A percentile compares a stretch with the other conserved stretches of the same genome.
Conservation (phyloP, 2,888 invertebrate genomes). For the Sarcophaga variegata region DNA sequence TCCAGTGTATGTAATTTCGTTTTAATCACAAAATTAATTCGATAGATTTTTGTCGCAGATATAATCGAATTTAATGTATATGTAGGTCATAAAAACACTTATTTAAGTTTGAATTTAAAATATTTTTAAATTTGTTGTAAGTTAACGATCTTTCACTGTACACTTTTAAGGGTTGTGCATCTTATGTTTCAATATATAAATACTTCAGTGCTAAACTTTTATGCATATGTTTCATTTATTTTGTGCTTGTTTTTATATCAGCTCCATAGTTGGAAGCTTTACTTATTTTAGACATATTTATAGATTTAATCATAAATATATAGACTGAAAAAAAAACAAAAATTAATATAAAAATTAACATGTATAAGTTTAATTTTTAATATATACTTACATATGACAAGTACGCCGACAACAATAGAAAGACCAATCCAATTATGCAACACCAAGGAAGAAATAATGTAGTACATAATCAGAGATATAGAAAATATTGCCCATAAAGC, state of each 20-base stretch:
- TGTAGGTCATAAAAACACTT: constrained; percentile 10
- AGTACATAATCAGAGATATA: constrained; percentile 76
- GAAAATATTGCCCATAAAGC: constrained; percentile 84
- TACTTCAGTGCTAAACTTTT: constrained; percentile 6
- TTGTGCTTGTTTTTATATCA: constrained; percentile 73
- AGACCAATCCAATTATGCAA: constrained; percentile 83
- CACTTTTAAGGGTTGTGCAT: constrained; percentile 50
- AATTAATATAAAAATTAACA: not conserved
- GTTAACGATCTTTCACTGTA: constrained; percentile 36
- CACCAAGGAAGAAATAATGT: constrained; percentile 75
- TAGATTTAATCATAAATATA: constrained; percentile 89
- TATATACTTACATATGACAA: constrained; percentile 88
- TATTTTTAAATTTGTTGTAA: constrained; percentile 25
- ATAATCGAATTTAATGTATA: constrained; percentile 26
- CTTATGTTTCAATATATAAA: constrained; percentile 19
- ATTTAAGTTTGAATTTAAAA: constrained; percentile 33
- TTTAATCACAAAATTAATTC: constrained; percentile 1
- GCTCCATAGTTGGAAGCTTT: constrained; percentile 91
- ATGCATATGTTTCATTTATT: constrained; percentile 57
- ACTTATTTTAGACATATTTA: constrained; percentile 92
- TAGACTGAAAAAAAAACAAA: constrained; percentile 86
- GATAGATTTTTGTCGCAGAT: constrained; percentile 4
- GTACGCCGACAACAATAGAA: constrained; percentile 82
- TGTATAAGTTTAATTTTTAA: not conserved
- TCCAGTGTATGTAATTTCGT: constrained; percentile 12